Evolutionary conservation across 2,888 invertebrate genomes (phyloP).

Genomic region (Asteroscopus sphinx): DNA sequence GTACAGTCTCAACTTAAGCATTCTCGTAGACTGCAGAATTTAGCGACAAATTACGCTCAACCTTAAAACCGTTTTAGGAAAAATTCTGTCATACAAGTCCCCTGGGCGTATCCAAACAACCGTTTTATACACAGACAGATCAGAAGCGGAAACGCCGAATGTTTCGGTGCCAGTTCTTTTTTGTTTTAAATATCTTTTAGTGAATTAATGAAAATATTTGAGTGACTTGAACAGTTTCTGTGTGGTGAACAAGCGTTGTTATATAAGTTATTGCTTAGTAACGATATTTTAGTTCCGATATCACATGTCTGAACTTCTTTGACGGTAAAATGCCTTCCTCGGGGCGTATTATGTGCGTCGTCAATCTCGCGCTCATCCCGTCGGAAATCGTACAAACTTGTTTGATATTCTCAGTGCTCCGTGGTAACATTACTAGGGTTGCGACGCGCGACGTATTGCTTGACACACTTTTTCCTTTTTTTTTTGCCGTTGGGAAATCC

Average conservation of each 20-base stretch:
- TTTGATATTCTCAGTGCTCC: slow-evolving; percentile 42
- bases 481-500: no score
- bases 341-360: slow-evolving; percentile 46
- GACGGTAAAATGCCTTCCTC: slow-evolving; percentile 44
- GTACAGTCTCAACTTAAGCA: slow-evolving; percentile 27
- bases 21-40: no score
- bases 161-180: slow-evolving; percentile 40
- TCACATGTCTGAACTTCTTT: slow-evolving; percentile 40
- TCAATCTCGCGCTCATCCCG: slow-evolving; percentile 45
- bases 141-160: slow-evolving; percentile 31
- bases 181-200: slow-evolving; percentile 34
- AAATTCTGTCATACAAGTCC: slow-evolving; percentile 63
- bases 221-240: slow-evolving; percentile 10
- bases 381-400: slow-evolving; percentile 44
- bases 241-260: slow-evolving; percentile 26
- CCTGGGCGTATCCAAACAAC: slow-evolving; percentile 61
- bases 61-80: slow-evolving; percentile 44
- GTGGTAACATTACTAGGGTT: slow-evolving; percentile 30
- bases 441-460: slow-evolving; percentile 22
- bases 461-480: slow-evolving; percentile 33
- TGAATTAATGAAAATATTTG: slow-evolving; percentile 34
- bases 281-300: slow-evolving; percentile 43
- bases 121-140: slow-evolving; percentile 64
- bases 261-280: slow-evolving; percentile 43
- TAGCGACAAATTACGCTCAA: slow-evolving; percentile 36